Conservation (phyloP, 2,797 vertebrate genomes). For the Gymnothorax javanicus region DNA sequence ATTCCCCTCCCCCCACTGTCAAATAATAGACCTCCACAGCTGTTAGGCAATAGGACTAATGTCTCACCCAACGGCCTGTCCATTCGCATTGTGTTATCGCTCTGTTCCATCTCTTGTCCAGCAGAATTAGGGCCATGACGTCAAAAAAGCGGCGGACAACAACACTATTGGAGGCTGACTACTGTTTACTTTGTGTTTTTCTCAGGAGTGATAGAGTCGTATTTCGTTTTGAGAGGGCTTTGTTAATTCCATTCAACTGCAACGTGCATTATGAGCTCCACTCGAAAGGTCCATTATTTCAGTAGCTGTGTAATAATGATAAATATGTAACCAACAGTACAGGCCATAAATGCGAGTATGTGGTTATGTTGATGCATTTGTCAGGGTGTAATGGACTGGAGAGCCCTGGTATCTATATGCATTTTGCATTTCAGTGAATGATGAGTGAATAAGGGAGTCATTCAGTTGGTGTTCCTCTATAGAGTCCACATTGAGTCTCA, state of each 20-base stretch:
- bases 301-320: background rate
- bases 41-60: conserved; percentile 46
- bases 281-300: background rate
- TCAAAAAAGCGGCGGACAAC: background rate
- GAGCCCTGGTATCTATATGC: background rate
- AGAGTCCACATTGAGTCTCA: conserved; percentile 56
- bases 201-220: background rate
- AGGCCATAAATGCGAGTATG: conserved; percentile 15
- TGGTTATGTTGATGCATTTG: conserved; percentile 36
- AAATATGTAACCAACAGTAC: background rate
- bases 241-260: background rate
- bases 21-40: conserved; percentile 54
- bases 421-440: background rate
- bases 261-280: background rate
- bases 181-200: background rate
- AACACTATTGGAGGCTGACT: background rate
- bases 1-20: conserved; percentile 51
- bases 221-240: background rate
- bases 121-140: background rate
- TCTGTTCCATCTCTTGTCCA: background rate
- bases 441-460: background rate
- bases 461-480: background rate
- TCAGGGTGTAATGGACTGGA: conserved; percentile 33
- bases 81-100: background rate
- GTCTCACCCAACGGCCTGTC: conserved; percentile 20